Evolutionary conservation across 2,113 vertebrate genomes (phyloP), one percentile per base, ranked within the genome.

Genomic region (Mesitornis unicolor): DNA sequence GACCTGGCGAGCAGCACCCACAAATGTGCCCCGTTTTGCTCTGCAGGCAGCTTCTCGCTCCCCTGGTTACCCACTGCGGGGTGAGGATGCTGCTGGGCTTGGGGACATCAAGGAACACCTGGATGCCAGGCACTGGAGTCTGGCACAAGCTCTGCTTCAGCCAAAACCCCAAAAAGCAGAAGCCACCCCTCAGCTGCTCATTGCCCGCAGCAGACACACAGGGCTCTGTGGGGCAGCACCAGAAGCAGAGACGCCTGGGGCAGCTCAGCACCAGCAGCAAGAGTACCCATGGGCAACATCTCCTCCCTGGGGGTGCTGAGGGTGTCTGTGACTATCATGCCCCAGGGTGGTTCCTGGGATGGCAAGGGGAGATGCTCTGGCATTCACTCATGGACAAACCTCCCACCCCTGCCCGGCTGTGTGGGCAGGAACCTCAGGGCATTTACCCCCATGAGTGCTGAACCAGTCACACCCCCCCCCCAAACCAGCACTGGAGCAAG

Each of bases 241-340:
- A 47, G 48, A 9, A 6, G 13, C 20, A 11, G 64, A 16, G 19
- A 13, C 18, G 9, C 28, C 56, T 6, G 28, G 28, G 51, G 40
- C 19, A 35, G 29, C 25, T 68, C 68, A 75, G 60, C 56, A 50
- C 21, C n/a, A 36, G 63, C 50, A 53, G 48, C 36, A 5, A 50
- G 2, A 75, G 16, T 35, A 24, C 56, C 26, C 6, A 0, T 1
- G 6, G 59, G 26, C 21, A 22, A 10, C 1, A 0, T 20, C 20
- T 19, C 33, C 29, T 25, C 67, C 29, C 20, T 38, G 10, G 26
- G 20, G 7, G 25, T 18, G 48, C 78, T 48, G 35, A 33, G 21
- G 14, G 43, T 9, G 20, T 33, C 1, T 0, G 54, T 6, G 42
- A n/a, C 40, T 18, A 8, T 21, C 10, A 2, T 15, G 45, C 4